These are phyloP conservation scores for Hippocampus kuda DNA, from an alignment of 2,797 vertebrate genomes.

Conservation along the genomic window DNA sequence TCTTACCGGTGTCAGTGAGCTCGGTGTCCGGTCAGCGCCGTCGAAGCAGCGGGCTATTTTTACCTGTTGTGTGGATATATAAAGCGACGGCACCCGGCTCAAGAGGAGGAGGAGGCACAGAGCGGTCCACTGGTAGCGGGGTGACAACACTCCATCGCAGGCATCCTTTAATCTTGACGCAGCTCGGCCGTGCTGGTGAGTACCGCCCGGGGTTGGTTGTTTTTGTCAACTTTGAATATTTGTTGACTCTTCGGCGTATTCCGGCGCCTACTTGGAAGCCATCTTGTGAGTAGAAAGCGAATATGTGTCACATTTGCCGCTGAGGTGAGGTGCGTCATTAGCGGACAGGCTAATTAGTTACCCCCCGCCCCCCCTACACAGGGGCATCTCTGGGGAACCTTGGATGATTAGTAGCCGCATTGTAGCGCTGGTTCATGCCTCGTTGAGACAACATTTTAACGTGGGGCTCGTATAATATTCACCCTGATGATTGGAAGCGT, in stretches of 20 bases:
- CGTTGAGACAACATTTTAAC: not conserved
- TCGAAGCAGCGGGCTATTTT: conserved; percentile 39
- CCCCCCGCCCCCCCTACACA: not conserved
- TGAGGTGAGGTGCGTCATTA: conserved; percentile 3
- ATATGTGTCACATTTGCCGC: not conserved
- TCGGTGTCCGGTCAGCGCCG: conserved; percentile 29
- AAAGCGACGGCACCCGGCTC: conserved; percentile 18
- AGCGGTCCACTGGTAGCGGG: conserved; percentile 17
- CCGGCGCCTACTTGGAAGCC: not conserved
- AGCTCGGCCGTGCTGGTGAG: conserved; percentile 47
- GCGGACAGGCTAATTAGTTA: conserved; percentile 4
- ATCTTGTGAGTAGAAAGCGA: not conserved
- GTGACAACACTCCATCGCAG: conserved; percentile 24
- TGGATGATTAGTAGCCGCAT: not conserved
- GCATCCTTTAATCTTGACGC: conserved; percentile 33
- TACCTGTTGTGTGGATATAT: conserved; percentile 43
- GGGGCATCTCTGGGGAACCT: not conserved
- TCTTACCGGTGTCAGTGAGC: conserved; percentile 15
- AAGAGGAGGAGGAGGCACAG: not conserved
- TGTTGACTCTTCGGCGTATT: not conserved
- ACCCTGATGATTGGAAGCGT: not conserved
- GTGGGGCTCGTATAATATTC: not conserved
- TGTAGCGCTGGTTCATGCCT: not conserved
- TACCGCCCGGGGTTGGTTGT: conserved; percentile 22
- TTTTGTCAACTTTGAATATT: conserved; percentile 9